Evolutionary conservation across 1,140 invertebrate species (phyloP).

Genomic region (Procambarus clarkii): DNA sequence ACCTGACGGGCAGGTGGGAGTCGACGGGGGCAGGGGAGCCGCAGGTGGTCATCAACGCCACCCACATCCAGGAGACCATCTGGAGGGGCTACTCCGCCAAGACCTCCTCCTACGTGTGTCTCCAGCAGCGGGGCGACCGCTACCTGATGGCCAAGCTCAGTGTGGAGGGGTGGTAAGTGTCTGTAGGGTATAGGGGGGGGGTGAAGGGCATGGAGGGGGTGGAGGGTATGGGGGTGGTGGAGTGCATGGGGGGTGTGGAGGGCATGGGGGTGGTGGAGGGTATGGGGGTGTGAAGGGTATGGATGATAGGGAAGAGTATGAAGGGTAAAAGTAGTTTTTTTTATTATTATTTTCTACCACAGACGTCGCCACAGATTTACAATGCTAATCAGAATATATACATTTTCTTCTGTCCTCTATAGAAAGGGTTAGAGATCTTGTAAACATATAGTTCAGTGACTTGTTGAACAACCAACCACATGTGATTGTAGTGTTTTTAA

Average conservation of each 20-base stretch:
- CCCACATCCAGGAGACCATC: constrained; percentile 95
- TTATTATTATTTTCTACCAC: no score
- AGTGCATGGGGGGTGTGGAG: not conserved
- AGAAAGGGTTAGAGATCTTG: no score
- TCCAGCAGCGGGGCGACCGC: constrained; percentile 89
- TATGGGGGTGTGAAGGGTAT: no score
- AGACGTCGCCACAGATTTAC: no score
- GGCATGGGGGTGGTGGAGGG: not conserved
- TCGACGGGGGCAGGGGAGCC: constrained; percentile 97
- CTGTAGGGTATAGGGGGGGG: not conserved
- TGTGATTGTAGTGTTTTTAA: no score
- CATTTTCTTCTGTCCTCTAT: no score
- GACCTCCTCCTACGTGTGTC: constrained; percentile 94
- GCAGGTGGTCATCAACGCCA: constrained; percentile 94
- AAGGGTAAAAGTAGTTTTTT: no score
- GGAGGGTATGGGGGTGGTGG: not conserved
- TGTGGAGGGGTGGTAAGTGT: constrained; percentile 92
- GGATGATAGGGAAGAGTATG: no score
- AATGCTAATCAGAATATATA: no score
- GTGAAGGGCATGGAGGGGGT: not conserved
- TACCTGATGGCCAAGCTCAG: constrained; percentile 96
- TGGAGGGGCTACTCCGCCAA: constrained; percentile 87
- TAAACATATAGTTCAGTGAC: no score
- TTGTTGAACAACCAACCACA: no score
- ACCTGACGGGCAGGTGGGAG: constrained; percentile 95